phyloP scores from a whole-genome alignment of 2,888 invertebrate genomes.

The Lucinisca nassula region DNA sequence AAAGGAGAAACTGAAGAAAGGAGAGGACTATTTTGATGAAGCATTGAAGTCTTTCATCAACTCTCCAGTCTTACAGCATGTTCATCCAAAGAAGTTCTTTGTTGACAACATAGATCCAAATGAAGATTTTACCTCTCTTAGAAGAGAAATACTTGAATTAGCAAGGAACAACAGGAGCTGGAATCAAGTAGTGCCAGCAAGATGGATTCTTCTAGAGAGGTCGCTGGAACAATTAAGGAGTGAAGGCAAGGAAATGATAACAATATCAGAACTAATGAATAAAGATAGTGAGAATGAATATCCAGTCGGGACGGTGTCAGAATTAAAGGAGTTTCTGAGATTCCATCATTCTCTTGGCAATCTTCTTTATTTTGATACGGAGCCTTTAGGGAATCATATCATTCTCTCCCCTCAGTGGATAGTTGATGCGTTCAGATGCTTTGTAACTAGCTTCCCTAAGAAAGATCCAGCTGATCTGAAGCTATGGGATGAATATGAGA shows the following conservation, averaged over 20 bases:
- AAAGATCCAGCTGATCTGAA: constrained; percentile 24
- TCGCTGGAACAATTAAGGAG: constrained; percentile 28
- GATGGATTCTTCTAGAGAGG: constrained; percentile 61
- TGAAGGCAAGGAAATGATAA: constrained; percentile 38
- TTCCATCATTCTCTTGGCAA: constrained; percentile 62
- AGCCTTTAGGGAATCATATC: constrained; percentile 27
- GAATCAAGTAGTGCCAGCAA: constrained; percentile 49
- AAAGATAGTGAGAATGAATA: constrained; percentile 16
- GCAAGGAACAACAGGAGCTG: constrained; percentile 46
- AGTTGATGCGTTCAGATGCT: constrained; percentile 59
- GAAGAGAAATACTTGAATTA: constrained; percentile 20
- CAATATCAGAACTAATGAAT: constrained; percentile 25
- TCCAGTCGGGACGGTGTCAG: constrained; percentile 17
- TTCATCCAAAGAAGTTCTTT: constrained; percentile 39
- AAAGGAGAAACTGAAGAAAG: constrained; percentile 43
- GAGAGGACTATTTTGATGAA: constrained; percentile 50
- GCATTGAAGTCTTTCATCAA: constrained; percentile 45
- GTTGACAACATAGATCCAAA: constrained; percentile 25
- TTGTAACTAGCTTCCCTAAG: constrained; percentile 43
- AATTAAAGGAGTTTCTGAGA: constrained; percentile 36
- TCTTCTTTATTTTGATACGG: constrained; percentile 51
- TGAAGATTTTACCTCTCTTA: constrained; percentile 28
- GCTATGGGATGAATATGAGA: constrained; percentile 39
- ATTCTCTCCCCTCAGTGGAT: constrained; percentile 63
- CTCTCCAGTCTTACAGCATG: constrained; percentile 29